These are phyloP conservation scores for Thamnaconus septentrionalis DNA, from an alignment of 2,113 vertebrate species.

Conservation along the genomic window DNA sequence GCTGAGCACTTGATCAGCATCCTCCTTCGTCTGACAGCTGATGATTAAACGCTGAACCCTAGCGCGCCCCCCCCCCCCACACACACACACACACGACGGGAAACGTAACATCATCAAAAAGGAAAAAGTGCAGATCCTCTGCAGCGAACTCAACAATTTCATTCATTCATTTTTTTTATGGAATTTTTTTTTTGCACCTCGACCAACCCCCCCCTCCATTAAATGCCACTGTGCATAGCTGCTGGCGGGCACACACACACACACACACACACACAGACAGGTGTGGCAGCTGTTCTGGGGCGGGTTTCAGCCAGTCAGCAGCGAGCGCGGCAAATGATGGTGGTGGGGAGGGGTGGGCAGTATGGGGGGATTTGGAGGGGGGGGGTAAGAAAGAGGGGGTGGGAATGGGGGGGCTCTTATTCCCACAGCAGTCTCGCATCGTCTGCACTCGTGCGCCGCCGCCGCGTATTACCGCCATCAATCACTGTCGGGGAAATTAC, in stretches of 20 bases:
- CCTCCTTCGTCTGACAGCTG: too few species aligned
- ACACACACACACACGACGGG: too few species aligned
- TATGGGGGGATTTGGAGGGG: too few species aligned
- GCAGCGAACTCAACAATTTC: conserved; percentile 38
- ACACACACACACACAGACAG: conserved; percentile 33
- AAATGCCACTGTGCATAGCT: conserved; percentile 56
- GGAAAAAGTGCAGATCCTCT: conserved; percentile 9
- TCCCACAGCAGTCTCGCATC: conserved; percentile 59
- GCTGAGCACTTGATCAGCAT: too few species aligned
- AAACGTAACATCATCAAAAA: conserved; percentile 54
- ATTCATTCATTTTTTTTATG: conserved; percentile 23
- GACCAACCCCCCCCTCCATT: conserved; percentile 35
- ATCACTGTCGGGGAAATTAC: conserved; percentile 78
- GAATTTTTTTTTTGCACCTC: conserved; percentile 14
- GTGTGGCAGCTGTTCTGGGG: conserved; percentile 32
- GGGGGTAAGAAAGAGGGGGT: conserved; percentile 21
- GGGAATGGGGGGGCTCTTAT: conserved; percentile 62
- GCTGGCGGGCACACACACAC: conserved; percentile 17
- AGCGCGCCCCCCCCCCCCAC: too few species aligned
- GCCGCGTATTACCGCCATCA: conserved; percentile 77
- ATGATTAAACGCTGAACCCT: too few species aligned
- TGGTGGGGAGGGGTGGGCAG: too few species aligned
- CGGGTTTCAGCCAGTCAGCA: conserved; percentile 64
- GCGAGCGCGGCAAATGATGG: conserved; percentile 29
- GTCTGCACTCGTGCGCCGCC: conserved; percentile 63